These are phyloP conservation scores for Syngnathoides biaculeatus DNA, from an alignment of 2,113 vertebrate species.

Conservation along the genomic window DNA sequence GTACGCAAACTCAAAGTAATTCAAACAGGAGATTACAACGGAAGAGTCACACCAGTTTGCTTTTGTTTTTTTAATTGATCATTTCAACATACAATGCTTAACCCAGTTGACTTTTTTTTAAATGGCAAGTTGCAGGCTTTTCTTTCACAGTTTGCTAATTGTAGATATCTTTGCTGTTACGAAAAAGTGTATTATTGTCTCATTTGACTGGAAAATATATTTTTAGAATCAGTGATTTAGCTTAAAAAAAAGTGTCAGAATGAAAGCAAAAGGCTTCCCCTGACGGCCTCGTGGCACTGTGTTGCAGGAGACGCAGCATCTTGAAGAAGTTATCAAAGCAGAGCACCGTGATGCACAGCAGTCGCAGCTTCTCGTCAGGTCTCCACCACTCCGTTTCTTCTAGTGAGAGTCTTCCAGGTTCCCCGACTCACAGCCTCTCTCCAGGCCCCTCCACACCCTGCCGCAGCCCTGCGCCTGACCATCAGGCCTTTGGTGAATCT, in stretches of 20 bases:
- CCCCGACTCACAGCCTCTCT: conserved; percentile 93
- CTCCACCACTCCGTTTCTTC: conserved; percentile 94
- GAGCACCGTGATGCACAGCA: conserved; percentile 83
- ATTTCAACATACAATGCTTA: no score
- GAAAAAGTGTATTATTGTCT: no score
- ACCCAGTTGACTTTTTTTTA: no score
- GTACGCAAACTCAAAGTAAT: no score
- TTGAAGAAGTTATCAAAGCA: conserved; percentile 95
- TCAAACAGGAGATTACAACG: no score
- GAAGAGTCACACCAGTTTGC: no score
- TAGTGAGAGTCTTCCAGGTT: conserved; percentile 92
- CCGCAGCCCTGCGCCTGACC: conserved; percentile 83
- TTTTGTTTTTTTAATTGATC: no score
- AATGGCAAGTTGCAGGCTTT: no score
- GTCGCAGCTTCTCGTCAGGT: conserved; percentile 91
- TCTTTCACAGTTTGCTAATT: no score
- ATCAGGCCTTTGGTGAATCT: conserved; percentile 51
- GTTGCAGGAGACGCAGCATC: conserved; percentile 79
- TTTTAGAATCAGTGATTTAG: not conserved
- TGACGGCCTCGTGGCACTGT: no score
- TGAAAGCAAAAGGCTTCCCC: not conserved
- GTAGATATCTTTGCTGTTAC: no score
- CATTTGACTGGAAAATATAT: no score
- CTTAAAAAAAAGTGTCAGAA: not conserved
- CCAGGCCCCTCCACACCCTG: conserved; percentile 84